A percentile compares a stretch with the other conserved stretches of the same genome.
Evolutionary conservation across 2,888 invertebrate genomes (phyloP).

Genomic region (Eudemis profundana): DNA sequence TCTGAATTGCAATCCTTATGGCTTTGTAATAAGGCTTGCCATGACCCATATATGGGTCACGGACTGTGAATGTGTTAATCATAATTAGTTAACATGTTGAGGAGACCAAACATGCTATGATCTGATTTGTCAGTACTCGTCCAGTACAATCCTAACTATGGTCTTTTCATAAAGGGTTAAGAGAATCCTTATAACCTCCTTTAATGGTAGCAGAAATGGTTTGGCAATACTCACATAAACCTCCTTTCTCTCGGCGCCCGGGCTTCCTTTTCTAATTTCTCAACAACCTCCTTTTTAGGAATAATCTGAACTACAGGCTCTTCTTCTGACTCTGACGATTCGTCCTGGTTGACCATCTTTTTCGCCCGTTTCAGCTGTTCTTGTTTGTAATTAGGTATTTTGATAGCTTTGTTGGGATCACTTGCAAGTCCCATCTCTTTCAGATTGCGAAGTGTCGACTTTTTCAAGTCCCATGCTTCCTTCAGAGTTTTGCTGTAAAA

Average conservation of each 20-base stretch:
- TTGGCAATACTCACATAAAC: slow-evolving; percentile 86
- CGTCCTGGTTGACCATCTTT: slow-evolving; percentile 72
- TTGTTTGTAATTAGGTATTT: slow-evolving; percentile 87
- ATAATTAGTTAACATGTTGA: too few species aligned
- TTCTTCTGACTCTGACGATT: slow-evolving; percentile 66
- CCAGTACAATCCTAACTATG: too few species aligned
- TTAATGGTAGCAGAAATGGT: too few species aligned
- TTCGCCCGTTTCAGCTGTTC: slow-evolving; percentile 80
- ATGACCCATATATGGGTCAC: too few species aligned
- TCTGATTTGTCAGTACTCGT: too few species aligned
- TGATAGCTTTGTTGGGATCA: slow-evolving; percentile 91
- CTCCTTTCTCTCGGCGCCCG: slow-evolving; percentile 88
- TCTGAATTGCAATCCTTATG: too few species aligned
- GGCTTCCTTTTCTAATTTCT: slow-evolving; percentile 90
- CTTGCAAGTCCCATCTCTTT: slow-evolving; percentile 93
- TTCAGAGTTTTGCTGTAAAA: slow-evolving; percentile 88
- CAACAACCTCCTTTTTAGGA: slow-evolving; percentile 84
- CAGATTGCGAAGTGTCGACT: slow-evolving; percentile 90
- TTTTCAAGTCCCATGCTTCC: slow-evolving; percentile 90
- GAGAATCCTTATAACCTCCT: too few species aligned
- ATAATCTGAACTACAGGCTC: slow-evolving; percentile 60
- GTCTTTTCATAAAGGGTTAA: too few species aligned
- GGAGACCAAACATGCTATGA: too few species aligned
- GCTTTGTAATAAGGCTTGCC: too few species aligned
- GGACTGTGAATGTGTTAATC: too few species aligned